Conservation (phyloP, 2,888 invertebrate species). For the Drosophila ustulata region DNA sequence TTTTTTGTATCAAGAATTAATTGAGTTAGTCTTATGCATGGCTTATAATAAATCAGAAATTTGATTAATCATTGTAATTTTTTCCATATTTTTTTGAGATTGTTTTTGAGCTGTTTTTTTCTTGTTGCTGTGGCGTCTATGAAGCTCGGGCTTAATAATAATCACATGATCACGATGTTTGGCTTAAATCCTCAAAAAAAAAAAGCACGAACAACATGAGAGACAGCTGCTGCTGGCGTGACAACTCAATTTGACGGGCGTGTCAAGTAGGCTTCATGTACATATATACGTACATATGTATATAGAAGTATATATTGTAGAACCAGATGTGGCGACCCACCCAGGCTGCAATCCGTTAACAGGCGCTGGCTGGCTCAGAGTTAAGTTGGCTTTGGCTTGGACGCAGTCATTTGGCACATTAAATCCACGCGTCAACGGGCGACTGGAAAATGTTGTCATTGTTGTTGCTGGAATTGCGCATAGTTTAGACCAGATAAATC, state of each 20-base stretch:
- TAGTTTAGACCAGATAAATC: conserved; percentile 81
- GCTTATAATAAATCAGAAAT: background rate
- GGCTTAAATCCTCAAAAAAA: conserved; percentile 32
- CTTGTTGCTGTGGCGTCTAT: background rate
- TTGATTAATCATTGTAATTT: conserved; percentile 17
- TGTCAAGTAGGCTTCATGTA: conserved; percentile 44
- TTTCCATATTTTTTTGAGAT: background rate
- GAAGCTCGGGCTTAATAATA: too few species aligned
- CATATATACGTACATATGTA: too few species aligned
- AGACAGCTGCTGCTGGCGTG: conserved; percentile 31
- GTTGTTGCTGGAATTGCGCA: conserved; percentile 58
- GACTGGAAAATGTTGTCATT: conserved; percentile 59
- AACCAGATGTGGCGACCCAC: conserved; percentile 53
- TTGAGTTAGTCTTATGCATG: background rate
- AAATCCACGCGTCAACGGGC: conserved; percentile 77
- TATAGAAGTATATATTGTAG: conserved; percentile 6
- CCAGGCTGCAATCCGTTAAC: conserved; percentile 63
- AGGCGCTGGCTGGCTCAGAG: conserved; percentile 27
- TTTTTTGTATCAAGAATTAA: background rate
- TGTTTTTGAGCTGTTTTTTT: background rate
- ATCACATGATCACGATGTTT: conserved; percentile 32
- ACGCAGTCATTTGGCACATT: conserved; percentile 74
- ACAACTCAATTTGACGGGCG: conserved; percentile 62
- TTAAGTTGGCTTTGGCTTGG: conserved; percentile 16
- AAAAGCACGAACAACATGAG: conserved; percentile 32